Base-by-base conservation (phyloP, 1,140 invertebrate genomes). In the Drosophila santomea region DNA sequence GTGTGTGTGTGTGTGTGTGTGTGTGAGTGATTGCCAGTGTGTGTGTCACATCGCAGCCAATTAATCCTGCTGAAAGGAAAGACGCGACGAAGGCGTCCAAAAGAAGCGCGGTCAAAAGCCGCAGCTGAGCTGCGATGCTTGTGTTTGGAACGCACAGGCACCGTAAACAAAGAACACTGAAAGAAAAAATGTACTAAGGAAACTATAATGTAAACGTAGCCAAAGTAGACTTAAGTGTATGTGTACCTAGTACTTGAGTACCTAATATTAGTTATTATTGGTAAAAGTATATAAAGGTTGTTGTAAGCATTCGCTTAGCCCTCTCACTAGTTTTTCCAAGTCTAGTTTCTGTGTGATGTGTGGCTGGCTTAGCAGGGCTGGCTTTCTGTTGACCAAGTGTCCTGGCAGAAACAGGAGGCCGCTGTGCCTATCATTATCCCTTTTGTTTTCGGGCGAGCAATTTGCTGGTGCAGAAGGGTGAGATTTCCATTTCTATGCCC, bases 1-100 rank as follows among this genome's bases (percentile, higher is more conserved):
- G 36, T 10, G 28, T 25, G 60, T 44, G 39, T 48, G n/a, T n/a
- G n/a, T n/a, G n/a, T n/a, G n/a, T n/a, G 44, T 44, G 39, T 48
- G 44, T 35, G 25, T 25, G 36, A 12, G 28, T 25, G 60, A n/a
- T 15, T 52, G 25, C 32, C 8, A 68, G 3, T 52, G 62, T 69
- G 61, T 80, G 72, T 83, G 84, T 71, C 79, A 64, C 73, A 78
- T 77, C 57, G 59, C 72, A 64, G 67, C 76, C 80, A 88, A 88
- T 88, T 88, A 89, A 89, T 68, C 64, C 61, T 64, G 48, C 76
- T 69, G 60, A 89, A 80, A 63, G 50, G 54, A 67, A 88, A 67
- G 76, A 72, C 63, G 64, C 43, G 38, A 44, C 32, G n/a, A 43
- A 47, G 57, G 57, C 50, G 58, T 41, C 35, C 55, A 78, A 74